A percentile compares a stretch with the other conserved stretches of the same genome.
phyloP scores from a whole-genome alignment of 2,797 vertebrate species.

The Microctenopoma lineatum region DNA sequence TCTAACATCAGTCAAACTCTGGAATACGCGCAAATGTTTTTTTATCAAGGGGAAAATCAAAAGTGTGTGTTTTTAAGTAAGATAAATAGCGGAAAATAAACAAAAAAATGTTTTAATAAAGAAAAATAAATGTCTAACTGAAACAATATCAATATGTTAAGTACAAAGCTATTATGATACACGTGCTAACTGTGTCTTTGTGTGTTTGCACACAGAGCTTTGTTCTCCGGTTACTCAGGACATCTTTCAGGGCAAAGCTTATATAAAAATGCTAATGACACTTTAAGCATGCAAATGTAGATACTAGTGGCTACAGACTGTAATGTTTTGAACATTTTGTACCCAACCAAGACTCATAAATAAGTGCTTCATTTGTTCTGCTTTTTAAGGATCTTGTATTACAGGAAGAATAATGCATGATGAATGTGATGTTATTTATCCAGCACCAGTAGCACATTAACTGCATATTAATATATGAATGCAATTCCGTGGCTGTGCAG shows the following conservation, averaged over 20 bases:
- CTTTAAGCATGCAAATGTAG: conserved; percentile 62
- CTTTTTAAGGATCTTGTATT: conserved; percentile 48
- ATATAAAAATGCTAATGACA: conserved; percentile 70
- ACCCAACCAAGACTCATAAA: conserved; percentile 41
- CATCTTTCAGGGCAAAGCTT: conserved; percentile 50
- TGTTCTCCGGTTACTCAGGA: conserved; percentile 38
- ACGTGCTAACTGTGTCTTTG: conserved; percentile 18
- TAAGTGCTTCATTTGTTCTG: conserved; percentile 62
- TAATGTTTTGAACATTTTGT: conserved; percentile 60
- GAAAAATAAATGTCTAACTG: conserved; percentile 1
- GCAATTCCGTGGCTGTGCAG: conserved; percentile 48
- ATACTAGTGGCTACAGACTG: conserved; percentile 44
- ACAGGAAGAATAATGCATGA: conserved; percentile 54
- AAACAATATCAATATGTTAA: conserved; percentile 19
- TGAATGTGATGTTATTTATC: conserved; percentile 66
- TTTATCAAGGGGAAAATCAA: not conserved
- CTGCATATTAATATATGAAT: conserved; percentile 57
- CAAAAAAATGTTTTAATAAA: not conserved
- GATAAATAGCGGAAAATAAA: not conserved
- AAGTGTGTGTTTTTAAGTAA: not conserved
- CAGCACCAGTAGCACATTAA: conserved; percentile 52
- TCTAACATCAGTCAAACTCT: too few species aligned
- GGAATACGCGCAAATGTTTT: too few species aligned
- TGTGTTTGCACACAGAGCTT: conserved; percentile 34
- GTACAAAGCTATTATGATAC: not conserved